phyloP scores from a whole-genome alignment of 2,113 vertebrate species.

The Oryctolagus cuniculus region DNA sequence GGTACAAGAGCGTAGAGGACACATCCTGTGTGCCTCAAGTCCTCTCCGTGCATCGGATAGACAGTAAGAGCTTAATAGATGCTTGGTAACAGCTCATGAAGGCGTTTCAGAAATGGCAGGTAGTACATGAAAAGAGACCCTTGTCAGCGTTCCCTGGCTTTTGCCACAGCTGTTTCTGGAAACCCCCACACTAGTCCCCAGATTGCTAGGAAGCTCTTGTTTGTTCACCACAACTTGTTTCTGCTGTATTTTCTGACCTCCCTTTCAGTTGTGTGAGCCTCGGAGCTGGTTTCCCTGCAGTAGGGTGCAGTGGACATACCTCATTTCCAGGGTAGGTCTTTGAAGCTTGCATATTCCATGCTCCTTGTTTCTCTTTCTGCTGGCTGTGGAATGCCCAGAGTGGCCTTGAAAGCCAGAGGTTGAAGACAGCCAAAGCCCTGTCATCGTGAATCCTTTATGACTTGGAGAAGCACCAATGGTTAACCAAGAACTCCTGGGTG shows the following conservation, averaged over 20 bases:
- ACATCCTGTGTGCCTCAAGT: not conserved
- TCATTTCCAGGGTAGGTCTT: not conserved
- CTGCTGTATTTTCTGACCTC: not conserved
- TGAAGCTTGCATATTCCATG: not conserved
- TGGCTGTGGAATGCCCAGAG: not conserved
- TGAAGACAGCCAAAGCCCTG: not conserved
- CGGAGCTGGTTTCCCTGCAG: not conserved
- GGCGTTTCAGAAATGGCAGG: not conserved
- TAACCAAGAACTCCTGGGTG: not conserved
- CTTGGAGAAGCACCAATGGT: not conserved
- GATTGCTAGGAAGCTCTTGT: slow-evolving; percentile 13
- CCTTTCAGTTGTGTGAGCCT: not conserved
- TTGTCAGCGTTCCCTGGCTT: not conserved
- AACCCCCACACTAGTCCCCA: not conserved
- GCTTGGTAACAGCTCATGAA: not conserved
- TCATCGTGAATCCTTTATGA: not conserved
- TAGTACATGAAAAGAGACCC: not conserved
- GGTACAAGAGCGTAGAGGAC: not conserved
- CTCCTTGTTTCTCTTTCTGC: not conserved
- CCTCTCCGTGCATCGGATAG: not conserved
- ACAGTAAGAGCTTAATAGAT: slow-evolving; percentile 31
- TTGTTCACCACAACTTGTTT: slow-evolving; percentile 11
- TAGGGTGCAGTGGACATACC: not conserved
- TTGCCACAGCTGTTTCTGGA: not conserved
- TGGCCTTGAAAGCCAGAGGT: not conserved